These are phyloP conservation scores for Megathymus violae DNA, from an alignment of 1,140 invertebrate species.

Conservation along the genomic window DNA sequence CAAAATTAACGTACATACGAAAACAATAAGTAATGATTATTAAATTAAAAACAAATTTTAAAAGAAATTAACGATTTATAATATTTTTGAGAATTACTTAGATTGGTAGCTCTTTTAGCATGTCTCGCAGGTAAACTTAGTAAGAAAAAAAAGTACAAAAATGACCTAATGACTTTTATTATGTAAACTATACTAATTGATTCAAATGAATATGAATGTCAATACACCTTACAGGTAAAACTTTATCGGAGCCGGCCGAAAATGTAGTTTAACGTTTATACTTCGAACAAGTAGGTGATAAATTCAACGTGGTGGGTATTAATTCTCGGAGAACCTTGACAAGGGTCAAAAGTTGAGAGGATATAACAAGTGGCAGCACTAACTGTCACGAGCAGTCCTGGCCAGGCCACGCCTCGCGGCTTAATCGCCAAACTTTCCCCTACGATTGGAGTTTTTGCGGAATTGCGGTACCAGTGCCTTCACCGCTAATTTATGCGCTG, in stretches of 20 bases:
- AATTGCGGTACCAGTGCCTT: constrained; percentile 62
- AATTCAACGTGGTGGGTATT: constrained; percentile 64
- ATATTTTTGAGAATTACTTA: too few relatives aligned
- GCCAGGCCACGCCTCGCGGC: constrained; percentile 72
- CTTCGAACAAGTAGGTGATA: constrained; percentile 53
- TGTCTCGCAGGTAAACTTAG: too few relatives aligned
- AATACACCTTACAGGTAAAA: neutral
- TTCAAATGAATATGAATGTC: too few relatives aligned
- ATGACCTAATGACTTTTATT: too few relatives aligned
- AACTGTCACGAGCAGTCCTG: constrained; percentile 80
- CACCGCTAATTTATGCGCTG: constrained; percentile 74
- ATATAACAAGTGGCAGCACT: constrained; percentile 81
- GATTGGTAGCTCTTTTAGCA: too few relatives aligned
- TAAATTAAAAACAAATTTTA: too few relatives aligned
- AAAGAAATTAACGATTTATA: too few relatives aligned
- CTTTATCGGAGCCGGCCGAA: neutral
- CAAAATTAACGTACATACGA: too few relatives aligned
- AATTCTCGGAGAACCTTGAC: constrained; percentile 74
- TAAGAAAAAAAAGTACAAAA: too few relatives aligned
- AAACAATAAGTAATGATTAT: too few relatives aligned
- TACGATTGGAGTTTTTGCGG: constrained; percentile 80
- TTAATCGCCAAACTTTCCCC: constrained; percentile 80
- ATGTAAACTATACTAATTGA: too few relatives aligned
- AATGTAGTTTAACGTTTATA: neutral
- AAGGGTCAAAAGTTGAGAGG: constrained; percentile 78